Percentiles rank a stretch among this genome's conserved stretches.
phyloP scores from a whole-genome alignment of 2,888 invertebrate species.

The Plusia festucae region DNA sequence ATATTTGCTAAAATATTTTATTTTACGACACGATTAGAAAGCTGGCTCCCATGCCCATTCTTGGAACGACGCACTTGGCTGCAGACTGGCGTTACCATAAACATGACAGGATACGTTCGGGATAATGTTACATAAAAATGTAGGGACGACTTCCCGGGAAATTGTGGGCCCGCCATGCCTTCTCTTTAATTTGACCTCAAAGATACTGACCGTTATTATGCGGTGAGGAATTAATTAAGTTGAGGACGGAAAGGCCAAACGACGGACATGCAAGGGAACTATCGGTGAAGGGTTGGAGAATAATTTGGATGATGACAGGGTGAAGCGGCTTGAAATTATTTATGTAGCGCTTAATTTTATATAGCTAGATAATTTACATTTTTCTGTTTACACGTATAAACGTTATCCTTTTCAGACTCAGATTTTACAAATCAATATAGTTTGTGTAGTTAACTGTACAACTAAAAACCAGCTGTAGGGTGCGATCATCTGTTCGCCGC shows the following conservation, averaged over 20 bases:
- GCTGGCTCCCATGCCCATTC: background rate
- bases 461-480: no score
- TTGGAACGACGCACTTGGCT: background rate
- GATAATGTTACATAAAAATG: slow-evolving; percentile 15
- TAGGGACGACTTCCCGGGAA: slow-evolving; percentile 6
- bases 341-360: background rate
- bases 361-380: background rate
- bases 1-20: background rate
- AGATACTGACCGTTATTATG: slow-evolving; percentile 6
- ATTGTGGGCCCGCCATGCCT: slow-evolving; percentile 3
- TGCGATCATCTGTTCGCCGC: no score
- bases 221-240: slow-evolving; percentile 7
- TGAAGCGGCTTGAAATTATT: background rate
- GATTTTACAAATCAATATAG: no score
- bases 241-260: background rate
- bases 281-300: background rate
- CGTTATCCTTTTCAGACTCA: no score
- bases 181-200: slow-evolving; percentile 12
- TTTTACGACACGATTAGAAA: slow-evolving; percentile 8
- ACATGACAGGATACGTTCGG: slow-evolving; percentile 7
- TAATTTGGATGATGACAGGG: slow-evolving; percentile 4
- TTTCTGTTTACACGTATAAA: no score
- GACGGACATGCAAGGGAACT: background rate
- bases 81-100: slow-evolving; percentile 14
- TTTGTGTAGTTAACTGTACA: background rate